Percentiles rank a stretch among this genome's conserved stretches.
Evolutionary conservation across 2,797 vertebrate genomes (phyloP).

Genomic region (Acipenser oxyrinchus): DNA sequence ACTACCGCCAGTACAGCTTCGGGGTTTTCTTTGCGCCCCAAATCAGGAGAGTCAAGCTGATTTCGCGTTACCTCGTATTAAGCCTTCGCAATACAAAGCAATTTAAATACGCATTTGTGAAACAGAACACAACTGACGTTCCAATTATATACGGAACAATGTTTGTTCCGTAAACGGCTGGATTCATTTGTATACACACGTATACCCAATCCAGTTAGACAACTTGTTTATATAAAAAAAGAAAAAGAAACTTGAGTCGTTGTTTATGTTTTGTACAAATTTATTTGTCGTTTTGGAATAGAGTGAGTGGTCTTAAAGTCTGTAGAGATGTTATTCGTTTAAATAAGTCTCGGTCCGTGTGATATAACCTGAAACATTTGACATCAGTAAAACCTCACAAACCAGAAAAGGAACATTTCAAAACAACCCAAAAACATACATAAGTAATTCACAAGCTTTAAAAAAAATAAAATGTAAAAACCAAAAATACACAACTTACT

Average conservation of each 20-base stretch:
- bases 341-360: conserved; percentile 66
- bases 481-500: conserved; percentile 50
- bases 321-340: conserved; percentile 70
- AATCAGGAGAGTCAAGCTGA: too few relatives aligned
- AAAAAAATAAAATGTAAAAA: conserved; percentile 26
- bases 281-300: conserved; percentile 78
- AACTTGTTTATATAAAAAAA: background rate
- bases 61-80: too few relatives aligned
- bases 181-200: too few relatives aligned
- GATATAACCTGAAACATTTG: conserved; percentile 70
- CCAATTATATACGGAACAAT: too few relatives aligned
- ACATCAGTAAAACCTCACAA: conserved; percentile 69
- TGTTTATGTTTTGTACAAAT: conserved; percentile 64
- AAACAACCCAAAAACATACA: conserved; percentile 50
- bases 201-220: too few relatives aligned
- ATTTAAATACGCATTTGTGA: too few relatives aligned
- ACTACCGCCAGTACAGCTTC: too few relatives aligned
- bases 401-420: conserved; percentile 58
- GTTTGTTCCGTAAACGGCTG: too few relatives aligned
- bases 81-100: too few relatives aligned
- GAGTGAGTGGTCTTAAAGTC: conserved; percentile 68
- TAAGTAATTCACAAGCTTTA: conserved; percentile 61
- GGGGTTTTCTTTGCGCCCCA: too few relatives aligned
- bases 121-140: too few relatives aligned
- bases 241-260: conserved; percentile 38